Evolutionary conservation across 1,140 invertebrate genomes (phyloP).

Genomic region (Drosophila repletoides): DNA sequence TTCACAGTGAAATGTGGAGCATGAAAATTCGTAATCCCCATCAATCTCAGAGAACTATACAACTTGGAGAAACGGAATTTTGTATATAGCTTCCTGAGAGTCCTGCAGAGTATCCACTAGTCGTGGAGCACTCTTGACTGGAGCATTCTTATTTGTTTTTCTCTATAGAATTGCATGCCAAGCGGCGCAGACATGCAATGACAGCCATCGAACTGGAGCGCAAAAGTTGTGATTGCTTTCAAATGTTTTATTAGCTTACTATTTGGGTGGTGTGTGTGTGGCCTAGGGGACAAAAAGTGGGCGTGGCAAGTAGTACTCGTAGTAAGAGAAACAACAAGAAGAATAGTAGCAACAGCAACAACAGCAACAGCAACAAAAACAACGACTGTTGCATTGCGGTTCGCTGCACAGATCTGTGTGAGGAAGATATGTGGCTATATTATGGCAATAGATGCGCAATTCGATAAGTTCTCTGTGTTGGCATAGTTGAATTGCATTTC

Average conservation of each 20-base stretch:
- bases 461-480: slow-evolving; percentile 1
- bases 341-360: background rate
- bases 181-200: slow-evolving; percentile 62
- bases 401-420: background rate
- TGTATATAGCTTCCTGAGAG: no score
- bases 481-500: no score
- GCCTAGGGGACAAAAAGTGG: no score
- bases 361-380: background rate
- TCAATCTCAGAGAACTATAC: no score
- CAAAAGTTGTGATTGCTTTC: slow-evolving; percentile 72
- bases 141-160: no score
- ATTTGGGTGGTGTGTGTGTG: slow-evolving; percentile 24
- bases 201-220: slow-evolving; percentile 60
- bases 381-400: slow-evolving; percentile 6
- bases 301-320: no score
- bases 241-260: slow-evolving; percentile 75
- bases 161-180: slow-evolving; percentile 40
- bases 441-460: slow-evolving; percentile 10
- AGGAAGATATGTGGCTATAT: slow-evolving; percentile 13
- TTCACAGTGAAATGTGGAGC: no score
- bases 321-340: no score
- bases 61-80: no score
- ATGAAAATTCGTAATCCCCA: no score
- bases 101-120: no score
- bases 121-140: no score